Conservation (phyloP, 2,888 invertebrate genomes). For the Eupelmus urozonus region DNA sequence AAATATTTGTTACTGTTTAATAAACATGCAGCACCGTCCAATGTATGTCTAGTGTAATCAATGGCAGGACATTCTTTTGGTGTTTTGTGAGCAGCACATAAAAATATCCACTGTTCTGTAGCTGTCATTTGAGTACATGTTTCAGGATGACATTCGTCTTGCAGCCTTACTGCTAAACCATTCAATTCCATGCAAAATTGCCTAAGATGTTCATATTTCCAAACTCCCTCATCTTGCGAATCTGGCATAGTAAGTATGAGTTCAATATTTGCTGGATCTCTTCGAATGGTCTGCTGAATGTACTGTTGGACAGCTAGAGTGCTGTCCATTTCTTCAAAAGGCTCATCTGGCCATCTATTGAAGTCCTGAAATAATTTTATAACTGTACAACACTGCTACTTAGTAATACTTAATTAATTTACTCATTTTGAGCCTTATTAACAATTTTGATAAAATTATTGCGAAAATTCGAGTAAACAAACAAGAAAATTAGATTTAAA, state of each 20-base stretch:
- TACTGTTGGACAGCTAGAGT: constrained; percentile 99
- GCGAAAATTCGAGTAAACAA: no score
- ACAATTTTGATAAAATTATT: background rate
- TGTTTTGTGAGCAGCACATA: constrained; percentile 99
- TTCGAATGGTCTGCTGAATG: constrained; percentile 97
- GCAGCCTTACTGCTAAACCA: constrained; percentile 97
- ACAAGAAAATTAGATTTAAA: background rate
- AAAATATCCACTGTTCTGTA: constrained; percentile 99
- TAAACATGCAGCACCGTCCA: constrained; percentile 98
- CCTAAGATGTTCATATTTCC: constrained; percentile 99
- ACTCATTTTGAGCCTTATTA: background rate
- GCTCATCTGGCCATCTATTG: constrained; percentile 98
- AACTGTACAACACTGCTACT: background rate
- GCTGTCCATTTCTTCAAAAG: constrained; percentile 99
- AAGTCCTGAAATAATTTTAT: constrained; percentile 86
- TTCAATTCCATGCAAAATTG: constrained; percentile 99
- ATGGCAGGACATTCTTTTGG: constrained; percentile 99
- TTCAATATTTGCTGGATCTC: constrained; percentile 95
- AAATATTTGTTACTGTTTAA: constrained; percentile 99
- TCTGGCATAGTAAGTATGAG: constrained; percentile 97
- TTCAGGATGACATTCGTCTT: constrained; percentile 97
- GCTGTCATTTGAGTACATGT: constrained; percentile 99
- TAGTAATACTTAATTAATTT: background rate
- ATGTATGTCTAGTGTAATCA: constrained; percentile 98
- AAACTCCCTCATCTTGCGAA: constrained; percentile 98